These are phyloP conservation scores for Agrochola litura DNA, from an alignment of 2,888 invertebrate genomes.

Conservation along the genomic window DNA sequence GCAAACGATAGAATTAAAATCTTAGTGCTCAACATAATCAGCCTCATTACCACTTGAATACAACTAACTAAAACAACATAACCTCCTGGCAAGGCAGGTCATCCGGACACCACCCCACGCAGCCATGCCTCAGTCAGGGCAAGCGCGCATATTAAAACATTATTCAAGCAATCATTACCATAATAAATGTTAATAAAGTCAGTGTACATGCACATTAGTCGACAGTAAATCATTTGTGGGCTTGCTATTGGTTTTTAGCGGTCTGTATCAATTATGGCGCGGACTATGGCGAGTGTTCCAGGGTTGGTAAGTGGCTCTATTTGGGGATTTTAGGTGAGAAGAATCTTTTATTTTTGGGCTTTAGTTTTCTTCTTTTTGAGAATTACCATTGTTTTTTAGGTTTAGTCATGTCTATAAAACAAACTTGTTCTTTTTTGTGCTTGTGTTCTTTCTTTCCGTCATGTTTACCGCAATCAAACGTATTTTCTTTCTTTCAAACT, in stretches of 20 bases:
- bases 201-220: constrained; percentile 85
- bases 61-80: constrained; percentile 15
- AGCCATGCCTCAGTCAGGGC: constrained; percentile 56
- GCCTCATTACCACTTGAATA: background rate
- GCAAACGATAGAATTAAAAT: background rate
- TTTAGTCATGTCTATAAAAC: background rate
- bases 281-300: constrained; percentile 79
- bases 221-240: constrained; percentile 83
- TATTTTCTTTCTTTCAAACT: background rate
- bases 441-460: background rate
- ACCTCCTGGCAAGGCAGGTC: constrained; percentile 53
- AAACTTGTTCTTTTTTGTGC: background rate
- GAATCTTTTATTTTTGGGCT: background rate
- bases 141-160: constrained; percentile 83
- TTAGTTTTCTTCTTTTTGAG: background rate
- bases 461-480: background rate
- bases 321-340: constrained; percentile 6
- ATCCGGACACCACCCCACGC: constrained; percentile 63
- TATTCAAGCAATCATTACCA: constrained; percentile 81
- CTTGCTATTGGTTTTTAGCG: constrained; percentile 87
- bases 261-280: constrained; percentile 85
- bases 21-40: background rate
- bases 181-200: constrained; percentile 90
- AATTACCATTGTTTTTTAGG: background rate
- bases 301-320: constrained; percentile 68